Evolutionary conservation across 2,888 invertebrate species (phyloP), one percentile per base, ranked within the genome.

Genomic region (Lithophane ornitopus): DNA sequence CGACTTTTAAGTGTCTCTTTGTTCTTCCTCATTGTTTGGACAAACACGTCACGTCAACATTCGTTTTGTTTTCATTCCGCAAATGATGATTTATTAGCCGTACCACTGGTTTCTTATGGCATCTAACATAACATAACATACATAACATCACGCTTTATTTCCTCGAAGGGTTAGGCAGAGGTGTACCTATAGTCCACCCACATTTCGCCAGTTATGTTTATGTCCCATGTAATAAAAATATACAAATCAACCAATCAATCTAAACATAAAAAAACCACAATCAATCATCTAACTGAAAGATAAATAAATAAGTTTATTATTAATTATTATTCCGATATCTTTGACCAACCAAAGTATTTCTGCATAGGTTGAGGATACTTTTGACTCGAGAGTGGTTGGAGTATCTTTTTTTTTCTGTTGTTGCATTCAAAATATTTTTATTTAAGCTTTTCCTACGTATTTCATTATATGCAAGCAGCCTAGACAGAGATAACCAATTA

Each of bases 41-140:
- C 58, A 28, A 70, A 54, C 22, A 14, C 22, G 54, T 58, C 19
- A 74, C 80, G 74, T 81, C 74, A 81, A 39, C 49, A 58, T 58
- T 69, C 0, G 28, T 28, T 66, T 73, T 46, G 19, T 61, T 39
- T n/a, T 61, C 39, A 66, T 19, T 28, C 28, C 26, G 9, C 28
- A 49, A 49, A 4, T 34, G n/a, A 16, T 76, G 68, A 59, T 58
- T 81, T 79, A 75, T 81, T 75, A 11, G 22, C 4, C 22, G 9
- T 62, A 49, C 12, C 8, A 4, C n/a, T 6, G 14, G 39, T 28
- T 49, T 22, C 19, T 11, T 41, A 28, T 3, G 22, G 26, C 14
- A 46, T 34, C 34, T 34, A 34, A 34, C 34, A 34, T 34, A 34
- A 34, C 34, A 34, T 34, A 34, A 34, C 34, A 34, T 34, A 34